Evolutionary conservation across 2,888 invertebrate species (phyloP).

Genomic region (Drosophila diplacantha): DNA sequence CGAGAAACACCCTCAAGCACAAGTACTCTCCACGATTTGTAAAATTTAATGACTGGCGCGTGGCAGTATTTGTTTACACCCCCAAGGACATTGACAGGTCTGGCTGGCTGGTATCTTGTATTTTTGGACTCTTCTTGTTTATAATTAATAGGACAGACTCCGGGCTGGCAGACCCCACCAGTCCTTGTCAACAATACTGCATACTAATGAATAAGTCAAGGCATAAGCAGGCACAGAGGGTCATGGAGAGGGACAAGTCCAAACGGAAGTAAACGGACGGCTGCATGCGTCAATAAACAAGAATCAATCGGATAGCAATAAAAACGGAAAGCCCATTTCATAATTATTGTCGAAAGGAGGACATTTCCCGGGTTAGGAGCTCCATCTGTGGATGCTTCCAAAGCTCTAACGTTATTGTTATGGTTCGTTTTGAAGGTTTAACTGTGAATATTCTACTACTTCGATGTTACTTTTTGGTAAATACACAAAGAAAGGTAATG

Average conservation of each 20-base stretch:
- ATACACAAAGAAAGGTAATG: slow-evolving; percentile 9
- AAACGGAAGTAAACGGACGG: slow-evolving; percentile 22
- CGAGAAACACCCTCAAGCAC: slow-evolving; percentile 15
- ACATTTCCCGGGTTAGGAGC: neutral
- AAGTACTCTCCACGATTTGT: slow-evolving; percentile 32
- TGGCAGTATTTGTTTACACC: slow-evolving; percentile 60
- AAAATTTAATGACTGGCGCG: slow-evolving; percentile 64
- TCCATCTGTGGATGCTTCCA: neutral
- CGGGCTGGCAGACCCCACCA: neutral
- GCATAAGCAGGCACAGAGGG: neutral
- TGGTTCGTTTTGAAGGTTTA: neutral
- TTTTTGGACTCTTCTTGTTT: slow-evolving; percentile 35
- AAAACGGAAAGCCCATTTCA: slow-evolving; percentile 13
- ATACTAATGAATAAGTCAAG: slow-evolving; percentile 56
- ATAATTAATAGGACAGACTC: slow-evolving; percentile 39
- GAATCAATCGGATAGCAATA: slow-evolving; percentile 53
- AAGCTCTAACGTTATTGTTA: neutral
- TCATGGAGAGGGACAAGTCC: neutral
- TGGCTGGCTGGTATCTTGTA: slow-evolving; percentile 33
- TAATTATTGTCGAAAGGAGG: slow-evolving; percentile 2
- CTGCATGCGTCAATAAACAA: slow-evolving; percentile 56
- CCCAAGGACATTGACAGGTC: slow-evolving; percentile 37
- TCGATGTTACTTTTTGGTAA: neutral
- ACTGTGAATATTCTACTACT: neutral
- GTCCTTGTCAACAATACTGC: slow-evolving; percentile 50